These are phyloP conservation scores for Sprattus sprattus DNA, from an alignment of 2,113 vertebrate species.

Conservation along the genomic window DNA sequence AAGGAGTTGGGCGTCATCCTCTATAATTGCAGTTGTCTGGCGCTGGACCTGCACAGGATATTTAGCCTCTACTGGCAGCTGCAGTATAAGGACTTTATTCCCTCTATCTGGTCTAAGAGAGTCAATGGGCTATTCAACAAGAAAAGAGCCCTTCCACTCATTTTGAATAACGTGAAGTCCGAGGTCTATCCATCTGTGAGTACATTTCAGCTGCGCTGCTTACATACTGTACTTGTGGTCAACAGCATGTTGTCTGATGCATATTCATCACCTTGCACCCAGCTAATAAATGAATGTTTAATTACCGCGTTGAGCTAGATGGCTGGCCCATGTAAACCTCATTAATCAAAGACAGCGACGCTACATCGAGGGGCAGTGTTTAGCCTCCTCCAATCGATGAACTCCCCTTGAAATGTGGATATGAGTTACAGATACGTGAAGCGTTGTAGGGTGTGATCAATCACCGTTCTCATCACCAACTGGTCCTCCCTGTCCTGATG, in stretches of 20 bases:
- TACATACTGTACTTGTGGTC: neutral
- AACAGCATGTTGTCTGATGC: neutral
- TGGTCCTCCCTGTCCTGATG: neutral
- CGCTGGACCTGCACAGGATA: slow-evolving; percentile 89
- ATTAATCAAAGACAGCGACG: neutral
- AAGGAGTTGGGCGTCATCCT: slow-evolving; percentile 92
- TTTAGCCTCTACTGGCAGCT: slow-evolving; percentile 84
- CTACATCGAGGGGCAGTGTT: neutral
- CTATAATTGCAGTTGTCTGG: slow-evolving; percentile 94
- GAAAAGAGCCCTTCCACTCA: slow-evolving; percentile 73
- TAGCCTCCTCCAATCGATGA: neutral
- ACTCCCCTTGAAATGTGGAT: slow-evolving; percentile 19
- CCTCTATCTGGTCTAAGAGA: slow-evolving; percentile 87
- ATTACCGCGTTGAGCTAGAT: neutral
- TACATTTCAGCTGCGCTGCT: slow-evolving; percentile 32
- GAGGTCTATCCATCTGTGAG: slow-evolving; percentile 89
- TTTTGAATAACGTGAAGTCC: slow-evolving; percentile 80
- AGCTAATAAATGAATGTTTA: neutral
- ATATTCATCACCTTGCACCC: neutral
- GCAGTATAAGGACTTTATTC: slow-evolving; percentile 71
- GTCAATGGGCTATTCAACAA: slow-evolving; percentile 84
- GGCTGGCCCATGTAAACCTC: neutral
- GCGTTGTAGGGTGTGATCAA: slow-evolving; percentile 8
- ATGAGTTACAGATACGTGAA: slow-evolving; percentile 19
- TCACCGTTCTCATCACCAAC: slow-evolving; percentile 13